A percentile compares a stretch with the other conserved stretches of the same genome.
Conservation (phyloP, 1,140 invertebrate species). For the Meloidogyne exigua region DNA sequence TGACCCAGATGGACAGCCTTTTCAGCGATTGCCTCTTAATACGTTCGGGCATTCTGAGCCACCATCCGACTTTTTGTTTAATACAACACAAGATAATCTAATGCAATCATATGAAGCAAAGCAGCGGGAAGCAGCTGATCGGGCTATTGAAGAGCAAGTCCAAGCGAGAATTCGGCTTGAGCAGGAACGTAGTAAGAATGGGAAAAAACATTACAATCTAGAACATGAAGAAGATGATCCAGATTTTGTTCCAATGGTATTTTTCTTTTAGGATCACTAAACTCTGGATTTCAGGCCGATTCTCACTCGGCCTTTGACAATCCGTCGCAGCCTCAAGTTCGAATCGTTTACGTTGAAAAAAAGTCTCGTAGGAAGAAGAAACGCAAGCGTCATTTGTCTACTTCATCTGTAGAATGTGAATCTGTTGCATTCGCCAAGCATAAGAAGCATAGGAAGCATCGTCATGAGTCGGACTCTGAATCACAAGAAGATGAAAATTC, state of each 20-base stretch:
- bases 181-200: not conserved
- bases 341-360: not conserved
- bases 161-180: not conserved
- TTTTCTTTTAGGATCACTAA: not conserved
- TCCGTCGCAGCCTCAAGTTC: not conserved
- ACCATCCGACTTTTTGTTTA: not conserved
- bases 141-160: not conserved
- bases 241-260: conserved; percentile 4
- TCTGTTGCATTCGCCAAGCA: not conserved
- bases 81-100: not conserved
- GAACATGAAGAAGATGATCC: not conserved
- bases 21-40: not conserved
- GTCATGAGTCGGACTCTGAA: not conserved
- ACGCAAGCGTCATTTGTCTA: not conserved
- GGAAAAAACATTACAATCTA: not conserved
- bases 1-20: not conserved
- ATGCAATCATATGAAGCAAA: not conserved
- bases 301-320: not conserved
- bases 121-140: not conserved
- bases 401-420: not conserved
- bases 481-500: not conserved
- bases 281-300: not conserved
- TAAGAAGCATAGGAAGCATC: not conserved
- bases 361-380: not conserved
- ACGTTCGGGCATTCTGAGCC: not conserved